Evolutionary conservation across 2,888 invertebrate species (phyloP), one percentile per base, ranked within the genome.

Genomic region (Pseudococcus jackbeardsleyi): DNA sequence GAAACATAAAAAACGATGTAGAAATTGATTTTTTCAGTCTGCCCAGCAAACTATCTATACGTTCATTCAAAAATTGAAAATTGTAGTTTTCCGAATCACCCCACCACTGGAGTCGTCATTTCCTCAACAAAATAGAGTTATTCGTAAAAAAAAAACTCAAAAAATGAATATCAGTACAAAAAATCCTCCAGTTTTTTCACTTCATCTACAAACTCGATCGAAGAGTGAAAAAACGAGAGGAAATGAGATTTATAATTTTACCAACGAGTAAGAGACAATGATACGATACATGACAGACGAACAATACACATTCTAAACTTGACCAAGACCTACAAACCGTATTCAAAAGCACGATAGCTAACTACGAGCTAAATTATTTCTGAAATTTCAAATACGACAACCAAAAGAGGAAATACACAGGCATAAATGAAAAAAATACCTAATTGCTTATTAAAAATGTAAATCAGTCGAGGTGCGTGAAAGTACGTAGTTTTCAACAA

Each of bases 371-470:
- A 26, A 26, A 68, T 64, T 64, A 50, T 50, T 50, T 50, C 15
- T 15, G 12, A 17, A 17, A 54, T 54, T 54, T 54, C 54, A 54
- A 54, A 54, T 54, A 54, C 54, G 54, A 7, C 54, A 54, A 54
- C 48, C 17, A 54, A 54, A 54, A 54, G 26, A 33, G 68, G 26
- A 26, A 26, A 26, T 68, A 68, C 68, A 26, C 22, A 15, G 5
- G 64, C 68, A 5, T 12, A 12, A 68, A 68, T 26, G 15, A n/a
- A 68, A 26, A 68, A 68, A 22, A n/a, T 19, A 64, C 11, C 26
- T 26, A 68, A 68, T 26, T 26, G 68, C 68, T 26, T 26, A 68
- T 68, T 68, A 68, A 68, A 68, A 68, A 68, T 68, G 68, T 11
- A 68, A 68, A 68, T 68, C 11, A 68, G 68, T 68, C 68, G 22